phyloP scores from a whole-genome alignment of 2,113 vertebrate genomes.

The Butorides virescens region DNA sequence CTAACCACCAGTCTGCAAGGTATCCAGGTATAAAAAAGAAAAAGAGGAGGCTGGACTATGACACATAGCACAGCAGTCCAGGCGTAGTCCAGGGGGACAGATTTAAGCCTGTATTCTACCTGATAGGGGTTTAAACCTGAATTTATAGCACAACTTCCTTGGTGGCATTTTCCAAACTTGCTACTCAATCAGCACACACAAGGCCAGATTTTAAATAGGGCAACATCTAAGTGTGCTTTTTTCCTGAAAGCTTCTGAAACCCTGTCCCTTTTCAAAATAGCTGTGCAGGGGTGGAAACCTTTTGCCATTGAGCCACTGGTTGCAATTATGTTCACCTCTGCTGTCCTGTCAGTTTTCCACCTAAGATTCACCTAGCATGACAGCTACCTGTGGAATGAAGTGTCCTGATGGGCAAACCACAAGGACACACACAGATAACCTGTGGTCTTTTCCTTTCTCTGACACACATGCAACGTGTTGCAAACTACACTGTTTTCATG shows the following conservation, averaged over 20 bases:
- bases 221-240: neutral
- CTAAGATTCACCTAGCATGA: neutral
- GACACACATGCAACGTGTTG: rapidly evolving
- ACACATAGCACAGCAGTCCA: neutral
- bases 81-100: neutral
- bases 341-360: neutral
- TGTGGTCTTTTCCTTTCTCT: neutral
- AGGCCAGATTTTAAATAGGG: neutral
- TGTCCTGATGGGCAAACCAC: neutral
- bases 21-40: neutral
- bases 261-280: neutral
- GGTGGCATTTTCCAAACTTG: neutral
- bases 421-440: neutral
- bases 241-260: neutral
- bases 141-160: neutral
- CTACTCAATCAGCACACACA: neutral
- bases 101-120: neutral
- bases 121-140: neutral
- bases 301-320: neutral
- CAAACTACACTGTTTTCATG: rapidly evolving
- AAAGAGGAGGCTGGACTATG: neutral
- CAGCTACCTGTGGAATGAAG: neutral
- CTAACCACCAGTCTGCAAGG: neutral
- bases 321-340: neutral
- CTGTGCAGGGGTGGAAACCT: neutral